Conservation (phyloP, 2,113 vertebrate species). For the Neoarius graeffei region DNA sequence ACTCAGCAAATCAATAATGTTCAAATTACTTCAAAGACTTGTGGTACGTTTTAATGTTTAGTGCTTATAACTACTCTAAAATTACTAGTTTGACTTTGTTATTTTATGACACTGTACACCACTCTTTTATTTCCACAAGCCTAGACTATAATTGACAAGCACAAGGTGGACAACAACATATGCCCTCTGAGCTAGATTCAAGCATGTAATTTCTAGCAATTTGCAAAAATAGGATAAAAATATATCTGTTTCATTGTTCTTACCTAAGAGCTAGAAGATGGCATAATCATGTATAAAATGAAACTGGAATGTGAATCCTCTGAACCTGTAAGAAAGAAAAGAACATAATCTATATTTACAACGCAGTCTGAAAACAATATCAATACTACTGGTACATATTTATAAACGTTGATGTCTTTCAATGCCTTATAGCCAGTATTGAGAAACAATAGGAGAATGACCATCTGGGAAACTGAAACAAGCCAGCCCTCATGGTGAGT, state of each 20-base stretch:
- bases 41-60: slow-evolving; percentile 9
- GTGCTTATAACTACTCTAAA: slow-evolving; percentile 10
- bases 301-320: not conserved
- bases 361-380: not conserved
- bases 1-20: slow-evolving; percentile 7
- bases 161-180: not conserved
- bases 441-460: slow-evolving; percentile 12
- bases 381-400: not conserved
- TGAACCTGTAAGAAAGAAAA: slow-evolving; percentile 20
- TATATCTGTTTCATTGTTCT: not conserved
- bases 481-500: slow-evolving; percentile 3
- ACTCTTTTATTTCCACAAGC: slow-evolving; percentile 3
- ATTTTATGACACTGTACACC: slow-evolving; percentile 2
- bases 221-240: not conserved
- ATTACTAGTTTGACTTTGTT: slow-evolving; percentile 4
- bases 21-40: not conserved
- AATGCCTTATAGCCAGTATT: not conserved
- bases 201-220: not conserved
- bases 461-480: slow-evolving; percentile 2
- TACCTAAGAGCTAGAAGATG: not conserved
- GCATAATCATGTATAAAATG: not conserved
- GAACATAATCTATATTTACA: not conserved
- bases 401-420: not conserved
- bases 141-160: not conserved
- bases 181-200: not conserved